Evolutionary conservation across 2,888 invertebrate species (phyloP).

Genomic region (Drosophila mulleri): DNA sequence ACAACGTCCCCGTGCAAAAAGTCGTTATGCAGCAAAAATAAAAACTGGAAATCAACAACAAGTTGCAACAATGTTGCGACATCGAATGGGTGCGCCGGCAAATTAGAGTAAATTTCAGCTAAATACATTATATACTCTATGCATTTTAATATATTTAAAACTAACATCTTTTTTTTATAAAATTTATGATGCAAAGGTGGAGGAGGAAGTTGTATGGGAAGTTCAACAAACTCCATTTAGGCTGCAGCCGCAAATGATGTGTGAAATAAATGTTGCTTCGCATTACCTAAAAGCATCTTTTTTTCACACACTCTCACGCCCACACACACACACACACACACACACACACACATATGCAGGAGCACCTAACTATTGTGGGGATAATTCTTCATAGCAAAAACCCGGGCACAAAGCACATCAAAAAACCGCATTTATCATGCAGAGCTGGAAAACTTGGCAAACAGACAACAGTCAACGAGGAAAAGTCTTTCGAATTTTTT

Average conservation of each 20-base stretch:
- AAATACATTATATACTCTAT: neutral
- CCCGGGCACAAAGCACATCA: slow-evolving; percentile 39
- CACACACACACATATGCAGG: too few species aligned
- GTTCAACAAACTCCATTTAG: slow-evolving; percentile 42
- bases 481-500: slow-evolving; percentile 52
- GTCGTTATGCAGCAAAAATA: too few species aligned
- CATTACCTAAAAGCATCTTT: slow-evolving; percentile 46
- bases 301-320: slow-evolving; percentile 1
- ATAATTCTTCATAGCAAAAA: slow-evolving; percentile 24
- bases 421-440: slow-evolving; percentile 69
- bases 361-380: slow-evolving; percentile 18
- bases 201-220: neutral
- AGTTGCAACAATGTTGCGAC: slow-evolving; percentile 26
- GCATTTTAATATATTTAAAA: too few species aligned
- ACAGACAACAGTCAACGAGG: slow-evolving; percentile 48
- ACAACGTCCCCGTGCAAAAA: slow-evolving; percentile 6
- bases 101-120: neutral
- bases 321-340: slow-evolving; percentile 8
- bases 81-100: neutral
- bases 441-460: slow-evolving; percentile 53
- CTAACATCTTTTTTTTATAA: neutral
- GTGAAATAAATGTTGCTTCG: slow-evolving; percentile 29
- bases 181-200: neutral
- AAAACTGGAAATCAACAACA: slow-evolving; percentile 9
- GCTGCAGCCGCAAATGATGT: slow-evolving; percentile 41